phyloP scores from a whole-genome alignment of 2,888 invertebrate genomes.

The Heteropelma amictum region DNA sequence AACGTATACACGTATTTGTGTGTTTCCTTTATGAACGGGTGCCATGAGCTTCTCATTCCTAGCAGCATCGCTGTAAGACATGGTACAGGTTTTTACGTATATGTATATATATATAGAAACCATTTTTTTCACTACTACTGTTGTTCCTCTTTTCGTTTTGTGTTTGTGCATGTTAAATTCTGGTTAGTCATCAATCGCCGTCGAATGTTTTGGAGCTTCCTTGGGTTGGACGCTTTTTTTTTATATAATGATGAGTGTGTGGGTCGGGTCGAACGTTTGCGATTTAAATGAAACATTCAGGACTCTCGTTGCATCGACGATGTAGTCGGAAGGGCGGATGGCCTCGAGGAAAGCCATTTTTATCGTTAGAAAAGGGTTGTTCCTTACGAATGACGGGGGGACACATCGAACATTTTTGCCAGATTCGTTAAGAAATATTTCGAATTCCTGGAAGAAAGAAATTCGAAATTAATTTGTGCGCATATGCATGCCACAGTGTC shows the following conservation, averaged over 20 bases:
- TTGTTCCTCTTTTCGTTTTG: not conserved
- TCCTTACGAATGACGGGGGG: not conserved
- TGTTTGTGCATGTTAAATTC: conserved; percentile 17
- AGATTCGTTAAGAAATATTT: too few relatives aligned
- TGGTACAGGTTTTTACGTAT: not conserved
- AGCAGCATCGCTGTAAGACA: not conserved
- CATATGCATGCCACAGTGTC: too few relatives aligned
- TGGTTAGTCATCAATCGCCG: not conserved
- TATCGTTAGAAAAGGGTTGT: not conserved
- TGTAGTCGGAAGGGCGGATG: not conserved
- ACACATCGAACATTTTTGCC: too few relatives aligned
- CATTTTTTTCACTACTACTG: conserved; percentile 18
- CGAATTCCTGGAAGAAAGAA: too few relatives aligned
- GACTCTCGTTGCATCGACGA: not conserved
- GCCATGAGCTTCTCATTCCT: conserved; percentile 21
- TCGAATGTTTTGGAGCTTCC: not conserved
- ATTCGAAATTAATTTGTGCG: too few relatives aligned
- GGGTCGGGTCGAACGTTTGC: not conserved
- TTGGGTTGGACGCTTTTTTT: not conserved
- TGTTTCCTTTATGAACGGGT: not conserved
- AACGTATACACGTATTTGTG: not conserved
- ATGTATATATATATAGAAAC: too few relatives aligned
- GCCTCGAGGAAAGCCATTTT: not conserved
- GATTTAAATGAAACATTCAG: conserved; percentile 26
- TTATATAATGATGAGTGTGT: not conserved